Conservation (phyloP, 1,140 invertebrate genomes). For the Apocrypta bakeri region DNA sequence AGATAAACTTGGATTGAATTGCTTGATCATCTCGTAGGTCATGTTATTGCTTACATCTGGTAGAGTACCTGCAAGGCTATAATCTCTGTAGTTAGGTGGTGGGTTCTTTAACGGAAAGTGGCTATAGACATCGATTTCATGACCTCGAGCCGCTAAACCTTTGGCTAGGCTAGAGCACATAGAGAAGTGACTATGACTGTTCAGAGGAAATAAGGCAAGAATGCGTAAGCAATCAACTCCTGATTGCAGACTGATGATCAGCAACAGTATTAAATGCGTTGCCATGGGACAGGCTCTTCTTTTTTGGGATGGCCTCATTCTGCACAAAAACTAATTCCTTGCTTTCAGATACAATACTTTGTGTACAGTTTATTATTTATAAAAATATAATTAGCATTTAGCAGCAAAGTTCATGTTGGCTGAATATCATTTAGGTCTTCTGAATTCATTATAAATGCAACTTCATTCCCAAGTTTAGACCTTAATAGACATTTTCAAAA, state of each 20-base stretch:
- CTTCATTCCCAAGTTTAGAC: too few relatives aligned
- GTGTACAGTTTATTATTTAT: slow-evolving; percentile 27
- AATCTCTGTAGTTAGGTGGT: slow-evolving; percentile 63
- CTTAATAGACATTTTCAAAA: too few relatives aligned
- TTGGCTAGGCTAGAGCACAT: slow-evolving; percentile 65
- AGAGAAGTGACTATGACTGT: slow-evolving; percentile 67
- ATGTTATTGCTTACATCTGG: slow-evolving; percentile 53
- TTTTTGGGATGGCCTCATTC: neutral
- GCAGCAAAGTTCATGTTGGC: slow-evolving; percentile 22
- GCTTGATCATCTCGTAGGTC: slow-evolving; percentile 20
- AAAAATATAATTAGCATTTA: neutral
- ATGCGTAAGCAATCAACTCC: slow-evolving; percentile 54
- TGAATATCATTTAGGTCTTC: slow-evolving; percentile 36
- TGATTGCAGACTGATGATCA: neutral
- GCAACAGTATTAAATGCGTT: neutral
- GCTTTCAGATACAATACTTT: neutral
- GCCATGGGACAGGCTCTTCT: neutral
- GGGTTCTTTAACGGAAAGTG: slow-evolving; percentile 67
- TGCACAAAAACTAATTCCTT: neutral
- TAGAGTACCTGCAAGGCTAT: slow-evolving; percentile 55
- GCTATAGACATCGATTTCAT: slow-evolving; percentile 68
- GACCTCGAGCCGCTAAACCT: slow-evolving; percentile 66
- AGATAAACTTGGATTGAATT: neutral
- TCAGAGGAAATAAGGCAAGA: slow-evolving; percentile 65
- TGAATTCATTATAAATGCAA: too few relatives aligned